Percentiles rank a stretch among this genome's conserved stretches.
These are phyloP conservation scores for Solea solea DNA, from an alignment of 2,113 vertebrate genomes.

Conservation along the genomic window DNA sequence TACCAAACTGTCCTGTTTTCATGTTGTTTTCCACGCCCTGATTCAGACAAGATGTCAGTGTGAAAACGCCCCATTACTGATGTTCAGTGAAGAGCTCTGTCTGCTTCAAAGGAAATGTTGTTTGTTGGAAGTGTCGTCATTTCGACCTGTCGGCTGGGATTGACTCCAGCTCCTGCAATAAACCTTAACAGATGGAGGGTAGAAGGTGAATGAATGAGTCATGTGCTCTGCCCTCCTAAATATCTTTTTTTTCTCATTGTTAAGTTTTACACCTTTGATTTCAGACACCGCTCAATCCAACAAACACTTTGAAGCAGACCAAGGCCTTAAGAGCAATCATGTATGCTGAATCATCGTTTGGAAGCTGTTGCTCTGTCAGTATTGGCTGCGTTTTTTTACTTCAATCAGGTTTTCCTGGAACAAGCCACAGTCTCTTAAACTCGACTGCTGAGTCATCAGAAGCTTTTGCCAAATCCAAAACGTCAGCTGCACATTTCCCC, in stretches of 20 bases:
- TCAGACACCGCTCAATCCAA: not conserved
- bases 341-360: conserved; percentile 40
- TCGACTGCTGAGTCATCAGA: conserved; percentile 8
- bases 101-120: conserved; percentile 4
- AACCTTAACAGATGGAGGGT: too few species aligned
- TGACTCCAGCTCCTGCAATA: too few species aligned
- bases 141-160: too few species aligned
- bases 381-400: not conserved
- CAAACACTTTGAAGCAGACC: conserved; percentile 16
- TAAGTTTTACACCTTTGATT: not conserved
- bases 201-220: too few species aligned
- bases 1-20: too few species aligned
- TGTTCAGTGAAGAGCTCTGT: conserved; percentile 2
- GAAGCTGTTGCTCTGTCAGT: conserved; percentile 26
- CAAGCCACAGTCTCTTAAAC: conserved; percentile 1
- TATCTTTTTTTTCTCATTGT: not conserved
- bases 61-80: conserved; percentile 17
- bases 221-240: too few species aligned
- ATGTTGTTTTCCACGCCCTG: not conserved
- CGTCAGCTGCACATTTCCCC: conserved; percentile 8
- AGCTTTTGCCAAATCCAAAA: not conserved
- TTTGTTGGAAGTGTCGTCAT: too few species aligned
- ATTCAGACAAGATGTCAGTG: not conserved
- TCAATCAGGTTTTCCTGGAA: conserved; percentile 1
- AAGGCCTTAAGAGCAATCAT: conserved; percentile 26